Evolutionary conservation across 2,797 vertebrate genomes (phyloP).

Genomic region (Tragelaphus oryx): DNA sequence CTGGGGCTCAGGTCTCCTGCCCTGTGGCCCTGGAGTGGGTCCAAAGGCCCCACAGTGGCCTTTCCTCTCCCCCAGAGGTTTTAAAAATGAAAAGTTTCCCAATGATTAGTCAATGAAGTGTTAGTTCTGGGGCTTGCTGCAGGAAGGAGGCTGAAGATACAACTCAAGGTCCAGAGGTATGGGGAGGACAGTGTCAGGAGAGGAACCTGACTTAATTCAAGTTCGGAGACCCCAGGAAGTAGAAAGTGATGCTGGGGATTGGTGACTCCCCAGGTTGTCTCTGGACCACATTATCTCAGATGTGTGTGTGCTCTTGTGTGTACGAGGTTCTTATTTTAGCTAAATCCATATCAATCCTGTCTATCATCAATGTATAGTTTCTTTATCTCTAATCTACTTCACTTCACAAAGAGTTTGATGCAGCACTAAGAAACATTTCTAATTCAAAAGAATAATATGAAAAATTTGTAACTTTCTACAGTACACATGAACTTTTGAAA

Average conservation of each 20-base stretch:
- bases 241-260: not conserved
- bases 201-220: too few relatives aligned
- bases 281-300: not conserved
- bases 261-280: not conserved
- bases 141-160: not conserved
- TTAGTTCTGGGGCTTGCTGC: not conserved
- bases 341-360: not conserved
- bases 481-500: not conserved
- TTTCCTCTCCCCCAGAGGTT: not conserved
- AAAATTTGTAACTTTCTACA: not conserved
- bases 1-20: not conserved
- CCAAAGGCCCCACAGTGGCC: not conserved
- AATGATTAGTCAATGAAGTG: not conserved
- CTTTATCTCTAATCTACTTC: not conserved
- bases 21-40: not conserved
- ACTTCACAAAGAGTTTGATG: not conserved
- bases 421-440: not conserved
- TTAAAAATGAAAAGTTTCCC: not conserved
- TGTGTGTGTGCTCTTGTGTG: not conserved
- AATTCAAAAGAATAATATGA: not conserved
- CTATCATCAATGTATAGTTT: not conserved
- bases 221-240: not conserved
- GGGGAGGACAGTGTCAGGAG: not conserved
- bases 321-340: not conserved
- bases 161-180: not conserved